These are phyloP conservation scores for Mormyrus lacerda DNA, from an alignment of 2,113 vertebrate genomes.

Conservation along the genomic window DNA sequence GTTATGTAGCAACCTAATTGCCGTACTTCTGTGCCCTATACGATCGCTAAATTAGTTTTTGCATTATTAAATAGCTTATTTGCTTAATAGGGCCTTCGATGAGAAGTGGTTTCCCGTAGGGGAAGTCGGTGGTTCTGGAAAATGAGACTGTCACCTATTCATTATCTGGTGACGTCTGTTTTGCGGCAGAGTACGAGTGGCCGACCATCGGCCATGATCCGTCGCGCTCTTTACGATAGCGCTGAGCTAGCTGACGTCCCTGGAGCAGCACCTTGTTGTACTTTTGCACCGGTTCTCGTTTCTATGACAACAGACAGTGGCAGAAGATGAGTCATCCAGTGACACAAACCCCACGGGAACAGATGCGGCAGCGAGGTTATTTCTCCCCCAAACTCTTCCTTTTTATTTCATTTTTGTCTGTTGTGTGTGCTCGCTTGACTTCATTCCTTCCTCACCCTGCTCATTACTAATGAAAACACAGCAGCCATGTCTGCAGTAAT, in stretches of 20 bases:
- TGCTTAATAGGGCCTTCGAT: slow-evolving; percentile 13
- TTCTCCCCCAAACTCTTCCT: background rate
- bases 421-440: slow-evolving; percentile 45
- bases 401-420: slow-evolving; percentile 4
- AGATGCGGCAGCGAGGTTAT: background rate
- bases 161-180: background rate
- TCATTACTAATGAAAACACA: slow-evolving; percentile 59
- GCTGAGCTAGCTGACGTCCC: background rate
- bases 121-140: background rate
- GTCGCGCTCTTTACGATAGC: too few species aligned
- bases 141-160: background rate
- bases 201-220: background rate
- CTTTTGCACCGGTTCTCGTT: background rate
- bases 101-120: background rate
- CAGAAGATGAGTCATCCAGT: background rate
- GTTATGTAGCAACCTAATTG: slow-evolving; percentile 19
- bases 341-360: background rate
- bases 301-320: slow-evolving; percentile 3
- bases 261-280: too few species aligned
- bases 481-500: slow-evolving; percentile 51
- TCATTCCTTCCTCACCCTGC: slow-evolving; percentile 39
- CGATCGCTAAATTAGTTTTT: slow-evolving; percentile 22
- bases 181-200: background rate
- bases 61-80: slow-evolving; percentile 20
- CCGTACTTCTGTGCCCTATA: slow-evolving; percentile 12